Evolutionary conservation across 2,113 vertebrate species (phyloP), one percentile per base, ranked within the genome.

Genomic region (Charadrius vociferus): DNA sequence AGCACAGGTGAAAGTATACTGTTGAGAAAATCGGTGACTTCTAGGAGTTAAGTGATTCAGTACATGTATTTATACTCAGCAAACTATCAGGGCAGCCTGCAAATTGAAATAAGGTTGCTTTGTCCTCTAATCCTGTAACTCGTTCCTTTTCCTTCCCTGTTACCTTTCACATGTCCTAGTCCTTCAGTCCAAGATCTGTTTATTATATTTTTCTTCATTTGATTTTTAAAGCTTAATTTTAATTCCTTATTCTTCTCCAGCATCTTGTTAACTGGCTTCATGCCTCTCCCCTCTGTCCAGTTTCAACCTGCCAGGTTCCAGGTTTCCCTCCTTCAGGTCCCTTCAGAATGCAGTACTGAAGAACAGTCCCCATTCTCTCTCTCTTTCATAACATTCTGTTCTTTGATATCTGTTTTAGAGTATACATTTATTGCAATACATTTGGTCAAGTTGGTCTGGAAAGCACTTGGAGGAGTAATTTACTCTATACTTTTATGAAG

Each of bases 111-210:
- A 43, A 50, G 13, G 11, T 81, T 68, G 6, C 43, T 88, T 65
- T 65, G 34, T 67, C 30, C 24, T 78, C n/a, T 81, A 39, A 27
- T 75, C 7, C 8, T 52, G 6, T 65, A 39, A 66, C 10, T 75
- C 1, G 0, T 62, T 93, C 16, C 14, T 79, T 86, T 87, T 88
- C 18, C 23, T 86, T 84, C 41, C n/a, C 19, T 0, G 0, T 66
- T 81, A 59, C 20, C n/a, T 59, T 85, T 95, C 55, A 50, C 14
- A 6, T 52, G 4, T 52, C 52, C 11, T 75, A 58, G 19, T 65
- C 47, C 39, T 86, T 86, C 36, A 86, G 29, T 89, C 39, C 12
- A 47, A 88, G 14, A 49, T 75, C 36, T 81, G 5, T 47, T 92
- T 68, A 47, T 68, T 72, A 2, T 30, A 10, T 71, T 17, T 62